Evolutionary conservation across 1,140 invertebrate genomes (phyloP).

Genomic region (Glossosoma conforme): DNA sequence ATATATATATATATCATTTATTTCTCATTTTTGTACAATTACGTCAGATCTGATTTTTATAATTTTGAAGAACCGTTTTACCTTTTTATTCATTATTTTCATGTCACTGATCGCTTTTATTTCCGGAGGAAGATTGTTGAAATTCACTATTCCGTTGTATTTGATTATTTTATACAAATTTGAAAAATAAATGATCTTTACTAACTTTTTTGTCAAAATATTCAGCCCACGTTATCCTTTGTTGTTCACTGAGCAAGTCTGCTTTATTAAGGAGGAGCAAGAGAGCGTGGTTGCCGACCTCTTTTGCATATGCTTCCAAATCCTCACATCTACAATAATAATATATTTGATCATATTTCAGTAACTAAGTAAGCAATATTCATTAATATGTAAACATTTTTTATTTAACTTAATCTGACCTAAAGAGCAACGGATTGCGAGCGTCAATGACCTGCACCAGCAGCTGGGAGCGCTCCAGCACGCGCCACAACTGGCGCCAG

Average conservation of each 20-base stretch:
- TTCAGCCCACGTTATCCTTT: constrained; percentile 79
- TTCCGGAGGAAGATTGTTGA: too few relatives aligned
- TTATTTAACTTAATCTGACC: constrained; percentile 36
- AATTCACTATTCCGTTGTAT: too few relatives aligned
- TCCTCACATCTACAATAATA: constrained; percentile 66
- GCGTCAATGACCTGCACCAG: constrained; percentile 96
- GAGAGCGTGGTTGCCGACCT: constrained; percentile 67
- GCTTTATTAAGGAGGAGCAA: constrained; percentile 94
- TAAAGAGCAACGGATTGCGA: constrained; percentile 91
- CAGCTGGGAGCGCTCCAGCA: constrained; percentile 93
- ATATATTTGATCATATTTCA: background rate
- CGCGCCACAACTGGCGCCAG: constrained; percentile 98
- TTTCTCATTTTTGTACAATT: too few relatives aligned
- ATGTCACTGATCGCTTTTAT: too few relatives aligned
- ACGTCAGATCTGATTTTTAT: too few relatives aligned
- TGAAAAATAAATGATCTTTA: background rate
- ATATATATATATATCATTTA: too few relatives aligned
- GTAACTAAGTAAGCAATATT: too few relatives aligned
- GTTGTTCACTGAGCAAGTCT: constrained; percentile 82
- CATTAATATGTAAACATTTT: too few relatives aligned
- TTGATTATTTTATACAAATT: background rate
- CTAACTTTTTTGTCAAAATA: constrained; percentile 70
- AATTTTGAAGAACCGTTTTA: too few relatives aligned
- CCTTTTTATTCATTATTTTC: too few relatives aligned
- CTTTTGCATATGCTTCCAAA: constrained; percentile 89